Evolutionary conservation across 2,888 invertebrate species (phyloP), one percentile per base, ranked within the genome.

Genomic region (Himalopsyche kuldschensis): DNA sequence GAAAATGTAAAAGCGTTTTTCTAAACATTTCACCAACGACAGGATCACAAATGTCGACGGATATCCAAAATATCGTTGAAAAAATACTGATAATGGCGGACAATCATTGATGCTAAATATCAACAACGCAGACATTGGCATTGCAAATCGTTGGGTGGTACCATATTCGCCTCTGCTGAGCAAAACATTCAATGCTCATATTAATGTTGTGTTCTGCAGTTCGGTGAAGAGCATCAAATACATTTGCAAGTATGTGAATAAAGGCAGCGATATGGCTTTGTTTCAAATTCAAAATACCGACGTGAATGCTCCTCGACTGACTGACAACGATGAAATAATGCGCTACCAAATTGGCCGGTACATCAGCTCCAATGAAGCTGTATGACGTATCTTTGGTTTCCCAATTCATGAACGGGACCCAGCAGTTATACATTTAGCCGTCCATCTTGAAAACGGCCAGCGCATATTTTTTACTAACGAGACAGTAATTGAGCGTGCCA

Each of bases 331-430:
- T 75, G 75, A 75, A 75, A 75, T 75, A 75, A 75, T 32, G 75
- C 27, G 15, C 75, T 27, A 75, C 75, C 75, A 75, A 75, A 75
- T 75, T 75, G 75, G 75, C 75, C 75, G 75, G 27, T 75, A 75
- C 75, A 75, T 75, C 75, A 75, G 75, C 75, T 75, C 75, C 75
- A 75, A 75, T 75, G 75, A 75, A 75, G 75, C 30, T 75, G 75
- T 75, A 27, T 75, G 32, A 27, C 30, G 30, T 75, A 75, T 75
- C 75, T 75, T 75, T 31, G 75, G 75, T 75, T 75, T 75, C 48
- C 48, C 48, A 48, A 48, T 48, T 48, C 48, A 48, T 48, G 48
- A 48, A 48, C 48, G 48, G 48, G 48, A 35, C 35, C 35, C 35
- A 35, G 35, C 35, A 35, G 5, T 35, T 35, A 35, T 35, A 35